Conservation (phyloP, 2,888 invertebrate species). For the Nowickia ferox region DNA sequence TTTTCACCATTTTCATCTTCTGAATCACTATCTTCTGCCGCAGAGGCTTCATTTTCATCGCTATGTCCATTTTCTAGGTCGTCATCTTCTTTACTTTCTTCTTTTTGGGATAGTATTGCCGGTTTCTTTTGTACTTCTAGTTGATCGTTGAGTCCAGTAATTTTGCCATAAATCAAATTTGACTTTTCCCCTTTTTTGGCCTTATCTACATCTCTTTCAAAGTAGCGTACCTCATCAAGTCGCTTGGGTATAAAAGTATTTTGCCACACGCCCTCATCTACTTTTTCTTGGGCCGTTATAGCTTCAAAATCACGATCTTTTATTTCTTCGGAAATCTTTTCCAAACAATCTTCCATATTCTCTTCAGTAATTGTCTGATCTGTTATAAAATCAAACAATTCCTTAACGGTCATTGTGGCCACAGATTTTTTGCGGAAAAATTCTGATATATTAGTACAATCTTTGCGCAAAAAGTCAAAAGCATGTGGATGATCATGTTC, state of each 20-base stretch:
- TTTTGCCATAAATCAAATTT: slow-evolving; percentile 92
- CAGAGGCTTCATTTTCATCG: slow-evolving; percentile 71
- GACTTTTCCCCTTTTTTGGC: slow-evolving; percentile 89
- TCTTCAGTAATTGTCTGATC: slow-evolving; percentile 92
- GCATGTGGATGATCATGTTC: slow-evolving; percentile 99
- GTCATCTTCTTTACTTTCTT: slow-evolving; percentile 71
- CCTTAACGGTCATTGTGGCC: slow-evolving; percentile 94
- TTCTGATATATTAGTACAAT: slow-evolving; percentile 95
- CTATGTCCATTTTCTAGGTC: slow-evolving; percentile 10
- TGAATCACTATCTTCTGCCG: slow-evolving; percentile 66
- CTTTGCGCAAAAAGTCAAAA: slow-evolving; percentile 96
- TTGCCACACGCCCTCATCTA: slow-evolving; percentile 97
- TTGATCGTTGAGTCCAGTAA: slow-evolving; percentile 92
- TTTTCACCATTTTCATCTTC: slow-evolving; percentile 75
- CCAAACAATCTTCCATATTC: slow-evolving; percentile 91
- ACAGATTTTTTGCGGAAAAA: slow-evolving; percentile 95
- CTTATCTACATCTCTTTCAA: slow-evolving; percentile 92
- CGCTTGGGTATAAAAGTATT: slow-evolving; percentile 96
- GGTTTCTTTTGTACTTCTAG: slow-evolving; percentile 89
- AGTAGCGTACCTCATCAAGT: slow-evolving; percentile 91
- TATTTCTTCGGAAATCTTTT: slow-evolving; percentile 88
- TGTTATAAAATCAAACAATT: slow-evolving; percentile 97
- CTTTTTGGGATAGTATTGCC: slow-evolving; percentile 83
- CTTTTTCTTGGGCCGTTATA: slow-evolving; percentile 88
- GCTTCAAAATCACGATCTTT: slow-evolving; percentile 86